A percentile compares a stretch with the other conserved stretches of the same genome.
phyloP scores from a whole-genome alignment of 2,888 invertebrate genomes.

The Chalcosyrphus nemorum region DNA sequence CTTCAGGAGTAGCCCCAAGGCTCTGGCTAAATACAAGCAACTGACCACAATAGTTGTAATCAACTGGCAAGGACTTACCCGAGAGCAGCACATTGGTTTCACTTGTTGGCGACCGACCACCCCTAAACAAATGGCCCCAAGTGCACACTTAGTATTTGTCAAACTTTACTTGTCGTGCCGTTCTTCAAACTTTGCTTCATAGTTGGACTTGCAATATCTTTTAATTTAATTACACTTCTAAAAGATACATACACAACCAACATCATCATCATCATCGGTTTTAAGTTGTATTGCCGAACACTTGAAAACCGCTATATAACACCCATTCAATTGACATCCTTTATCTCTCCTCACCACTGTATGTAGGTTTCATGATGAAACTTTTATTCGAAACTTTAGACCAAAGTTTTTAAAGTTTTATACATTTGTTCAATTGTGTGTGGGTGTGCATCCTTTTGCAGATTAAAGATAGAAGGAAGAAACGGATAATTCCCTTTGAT shows the following conservation, averaged over 20 bases:
- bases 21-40: not conserved
- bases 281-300: not conserved
- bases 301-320: constrained; percentile 26
- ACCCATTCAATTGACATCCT: constrained; percentile 37
- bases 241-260: not conserved
- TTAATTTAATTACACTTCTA: constrained; percentile 60
- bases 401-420: constrained; percentile 54
- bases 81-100: not conserved
- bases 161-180: constrained; percentile 32
- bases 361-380: constrained; percentile 27
- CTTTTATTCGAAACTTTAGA: constrained; percentile 28
- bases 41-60: not conserved
- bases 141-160: constrained; percentile 23
- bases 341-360: not conserved
- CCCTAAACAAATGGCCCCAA: constrained; percentile 40
- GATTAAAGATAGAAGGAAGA: not conserved
- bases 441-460: not conserved
- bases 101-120: not conserved
- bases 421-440: not conserved
- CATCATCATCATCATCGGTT: not conserved
- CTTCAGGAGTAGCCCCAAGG: constrained; percentile 3
- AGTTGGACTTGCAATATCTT: constrained; percentile 23
- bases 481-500: constrained; percentile 52
- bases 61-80: not conserved
- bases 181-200: constrained; percentile 36